Conservation (phyloP, 2,797 vertebrate species). For the Melanotaenia trifasciata region DNA sequence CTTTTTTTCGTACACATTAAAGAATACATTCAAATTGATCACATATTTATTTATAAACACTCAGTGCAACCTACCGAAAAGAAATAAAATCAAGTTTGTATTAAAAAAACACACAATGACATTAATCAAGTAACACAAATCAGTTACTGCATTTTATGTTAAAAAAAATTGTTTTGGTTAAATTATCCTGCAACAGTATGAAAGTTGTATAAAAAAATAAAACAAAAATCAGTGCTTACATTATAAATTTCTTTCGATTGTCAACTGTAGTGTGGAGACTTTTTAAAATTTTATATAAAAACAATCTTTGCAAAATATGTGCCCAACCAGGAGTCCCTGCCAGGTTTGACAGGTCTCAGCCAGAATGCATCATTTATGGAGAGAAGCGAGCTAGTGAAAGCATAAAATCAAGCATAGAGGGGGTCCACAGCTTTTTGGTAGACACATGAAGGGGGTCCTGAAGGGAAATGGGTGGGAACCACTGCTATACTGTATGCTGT, state of each 20-base stretch:
- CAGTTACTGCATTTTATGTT: neutral
- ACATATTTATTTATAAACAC: constrained; percentile 29
- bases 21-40: constrained; percentile 11
- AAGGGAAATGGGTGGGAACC: neutral
- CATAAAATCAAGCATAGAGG: neutral
- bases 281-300: constrained; percentile 18
- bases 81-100: constrained; percentile 16
- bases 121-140: constrained; percentile 31
- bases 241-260: neutral
- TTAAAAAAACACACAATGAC: neutral
- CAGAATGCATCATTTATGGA: neutral
- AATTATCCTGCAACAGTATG: neutral
- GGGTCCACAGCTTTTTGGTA: neutral
- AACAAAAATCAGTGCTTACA: constrained; percentile 30
- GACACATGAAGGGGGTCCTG: neutral
- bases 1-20: constrained; percentile 21
- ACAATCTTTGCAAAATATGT: neutral
- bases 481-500: neutral
- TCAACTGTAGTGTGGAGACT: constrained; percentile 3
- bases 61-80: constrained; percentile 31
- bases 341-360: neutral
- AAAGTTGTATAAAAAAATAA: neutral
- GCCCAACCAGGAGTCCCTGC: too few relatives aligned
- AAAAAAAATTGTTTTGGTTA: neutral
- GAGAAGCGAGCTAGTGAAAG: neutral